Conservation (phyloP, 2,888 invertebrate genomes). For the Ariolimax columbianus region DNA sequence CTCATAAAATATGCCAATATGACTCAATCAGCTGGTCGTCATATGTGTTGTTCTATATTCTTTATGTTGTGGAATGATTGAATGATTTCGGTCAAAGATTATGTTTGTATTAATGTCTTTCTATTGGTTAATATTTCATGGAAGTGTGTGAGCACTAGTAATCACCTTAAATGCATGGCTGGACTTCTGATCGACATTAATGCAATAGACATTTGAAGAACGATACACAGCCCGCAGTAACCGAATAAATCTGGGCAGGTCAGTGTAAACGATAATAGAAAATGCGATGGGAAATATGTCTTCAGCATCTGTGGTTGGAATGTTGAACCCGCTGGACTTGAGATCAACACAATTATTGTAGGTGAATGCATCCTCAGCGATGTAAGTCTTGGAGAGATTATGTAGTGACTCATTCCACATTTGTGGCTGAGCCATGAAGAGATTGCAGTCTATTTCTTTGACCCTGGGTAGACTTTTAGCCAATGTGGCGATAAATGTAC, state of each 20-base stretch:
- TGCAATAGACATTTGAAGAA: conserved; percentile 27
- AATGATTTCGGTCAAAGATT: too few species aligned
- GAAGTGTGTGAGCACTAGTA: not conserved
- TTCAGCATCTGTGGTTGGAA: conserved; percentile 10
- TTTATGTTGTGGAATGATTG: too few species aligned
- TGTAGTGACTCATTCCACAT: conserved; percentile 10
- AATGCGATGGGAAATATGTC: conserved; percentile 19
- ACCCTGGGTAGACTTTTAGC: not conserved
- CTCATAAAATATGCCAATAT: too few species aligned
- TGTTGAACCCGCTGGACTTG: not conserved
- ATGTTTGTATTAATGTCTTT: too few species aligned
- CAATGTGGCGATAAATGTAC: not conserved
- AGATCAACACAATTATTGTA: not conserved
- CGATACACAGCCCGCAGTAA: conserved; percentile 38
- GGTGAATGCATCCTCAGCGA: not conserved
- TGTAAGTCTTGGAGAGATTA: not conserved
- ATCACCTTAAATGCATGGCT: conserved; percentile 2
- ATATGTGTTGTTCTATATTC: too few species aligned
- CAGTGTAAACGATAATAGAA: conserved; percentile 27
- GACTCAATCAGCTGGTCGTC: too few species aligned
- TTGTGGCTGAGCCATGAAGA: not conserved
- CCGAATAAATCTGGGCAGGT: conserved; percentile 4
- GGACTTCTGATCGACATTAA: conserved; percentile 36
- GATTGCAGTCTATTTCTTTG: not conserved
- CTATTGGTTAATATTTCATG: not conserved